A percentile compares a stretch with the other conserved stretches of the same genome.
These are phyloP conservation scores for Andrena fulva DNA, from an alignment of 2,888 invertebrate species.

Conservation along the genomic window DNA sequence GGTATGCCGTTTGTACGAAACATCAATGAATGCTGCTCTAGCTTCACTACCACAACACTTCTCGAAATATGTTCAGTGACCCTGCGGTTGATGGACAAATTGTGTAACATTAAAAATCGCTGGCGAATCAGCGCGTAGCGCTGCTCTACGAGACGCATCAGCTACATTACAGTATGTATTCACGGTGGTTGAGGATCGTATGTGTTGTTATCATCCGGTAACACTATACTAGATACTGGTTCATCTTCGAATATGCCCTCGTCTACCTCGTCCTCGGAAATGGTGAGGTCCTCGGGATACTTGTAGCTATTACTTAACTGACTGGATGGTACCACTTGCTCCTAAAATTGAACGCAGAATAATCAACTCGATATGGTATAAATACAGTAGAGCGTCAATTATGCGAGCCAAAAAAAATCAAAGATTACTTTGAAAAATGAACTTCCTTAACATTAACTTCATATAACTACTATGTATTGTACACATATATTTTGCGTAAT, in stretches of 20 bases:
- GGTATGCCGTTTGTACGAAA: conserved; percentile 35
- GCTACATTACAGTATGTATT: conserved; percentile 42
- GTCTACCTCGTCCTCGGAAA: conserved; percentile 62
- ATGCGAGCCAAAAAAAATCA: no score
- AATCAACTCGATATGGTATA: not conserved
- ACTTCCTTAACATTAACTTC: no score
- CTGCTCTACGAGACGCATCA: conserved; percentile 38
- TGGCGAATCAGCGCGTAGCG: conserved; percentile 39
- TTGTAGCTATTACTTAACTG: conserved; percentile 63
- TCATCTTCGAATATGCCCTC: conserved; percentile 69
- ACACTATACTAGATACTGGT: conserved; percentile 29
- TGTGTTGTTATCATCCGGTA: conserved; percentile 44
- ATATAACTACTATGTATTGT: no score
- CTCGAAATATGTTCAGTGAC: conserved; percentile 14
- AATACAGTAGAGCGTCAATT: not conserved
- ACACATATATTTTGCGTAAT: no score
- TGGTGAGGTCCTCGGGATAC: conserved; percentile 60
- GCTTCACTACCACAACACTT: conserved; percentile 31
- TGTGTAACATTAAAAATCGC: conserved; percentile 30
- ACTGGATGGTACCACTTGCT: conserved; percentile 69
- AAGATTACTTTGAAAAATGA: no score
- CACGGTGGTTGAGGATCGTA: conserved; percentile 66
- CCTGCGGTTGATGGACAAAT: conserved; percentile 24
- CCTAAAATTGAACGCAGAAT: conserved; percentile 53
- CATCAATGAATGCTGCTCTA: conserved; percentile 11